Percentiles rank a stretch among this genome's conserved stretches.
These are phyloP conservation scores for Eremophila alpestris DNA, from an alignment of 2,797 vertebrate genomes.

Conservation along the genomic window DNA sequence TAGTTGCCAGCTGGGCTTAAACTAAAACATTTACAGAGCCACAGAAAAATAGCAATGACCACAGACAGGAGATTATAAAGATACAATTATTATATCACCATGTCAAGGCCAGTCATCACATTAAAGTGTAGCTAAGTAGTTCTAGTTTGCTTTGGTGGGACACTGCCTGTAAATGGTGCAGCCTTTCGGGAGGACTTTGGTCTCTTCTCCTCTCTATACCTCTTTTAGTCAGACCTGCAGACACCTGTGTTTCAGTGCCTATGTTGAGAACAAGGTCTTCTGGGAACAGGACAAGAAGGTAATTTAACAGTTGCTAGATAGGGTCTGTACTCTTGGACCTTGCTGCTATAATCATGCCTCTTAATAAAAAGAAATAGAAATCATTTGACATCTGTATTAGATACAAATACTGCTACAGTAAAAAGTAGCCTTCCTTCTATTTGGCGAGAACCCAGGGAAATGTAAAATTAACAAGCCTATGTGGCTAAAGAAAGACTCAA, in stretches of 20 bases:
- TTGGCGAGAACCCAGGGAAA: background rate
- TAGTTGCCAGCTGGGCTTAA: background rate
- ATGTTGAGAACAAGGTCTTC: background rate
- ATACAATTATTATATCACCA: background rate
- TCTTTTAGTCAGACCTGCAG: background rate
- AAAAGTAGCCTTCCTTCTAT: background rate
- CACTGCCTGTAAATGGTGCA: background rate
- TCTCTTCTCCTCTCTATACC: background rate
- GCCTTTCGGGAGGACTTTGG: background rate
- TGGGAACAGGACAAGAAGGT: background rate
- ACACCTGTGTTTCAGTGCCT: background rate
- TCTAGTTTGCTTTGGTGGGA: background rate
- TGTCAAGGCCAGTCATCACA: background rate
- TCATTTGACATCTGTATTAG: background rate
- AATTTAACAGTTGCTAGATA: background rate
- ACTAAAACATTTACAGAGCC: background rate
- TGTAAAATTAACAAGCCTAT: background rate
- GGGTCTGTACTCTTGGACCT: background rate
- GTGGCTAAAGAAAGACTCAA: background rate
- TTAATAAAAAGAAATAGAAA: background rate
- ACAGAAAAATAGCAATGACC: background rate
- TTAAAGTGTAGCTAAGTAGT: background rate
- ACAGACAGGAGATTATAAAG: background rate
- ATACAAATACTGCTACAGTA: background rate
- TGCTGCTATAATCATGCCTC: rapidly evolving